phyloP scores from a whole-genome alignment of 2,113 vertebrate genomes.

The Acinonyx jubatus region DNA sequence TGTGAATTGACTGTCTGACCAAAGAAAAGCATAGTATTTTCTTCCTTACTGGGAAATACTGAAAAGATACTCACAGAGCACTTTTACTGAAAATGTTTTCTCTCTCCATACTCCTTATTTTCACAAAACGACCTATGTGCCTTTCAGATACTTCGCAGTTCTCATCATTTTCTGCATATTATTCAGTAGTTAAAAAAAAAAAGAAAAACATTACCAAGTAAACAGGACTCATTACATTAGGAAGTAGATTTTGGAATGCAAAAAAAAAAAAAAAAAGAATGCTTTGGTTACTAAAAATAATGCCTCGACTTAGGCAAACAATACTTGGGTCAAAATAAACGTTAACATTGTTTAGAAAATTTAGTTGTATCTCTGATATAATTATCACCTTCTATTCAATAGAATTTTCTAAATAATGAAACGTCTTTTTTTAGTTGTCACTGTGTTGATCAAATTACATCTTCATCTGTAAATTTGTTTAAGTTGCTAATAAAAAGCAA shows the following conservation, averaged over 20 bases:
- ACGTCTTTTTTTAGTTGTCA: slow-evolving; percentile 21
- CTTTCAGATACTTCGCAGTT: background rate
- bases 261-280: background rate
- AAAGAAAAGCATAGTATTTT: background rate
- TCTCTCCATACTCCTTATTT: background rate
- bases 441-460: background rate
- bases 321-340: slow-evolving; percentile 24
- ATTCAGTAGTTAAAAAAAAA: background rate
- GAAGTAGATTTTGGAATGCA: background rate
- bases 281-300: background rate
- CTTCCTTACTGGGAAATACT: background rate
- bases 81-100: background rate
- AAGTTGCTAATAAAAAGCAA: slow-evolving; percentile 10
- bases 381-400: background rate
- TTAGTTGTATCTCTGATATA: background rate
- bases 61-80: background rate
- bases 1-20: background rate
- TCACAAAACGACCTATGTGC: background rate
- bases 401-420: slow-evolving; percentile 24
- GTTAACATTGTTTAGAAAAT: slow-evolving; percentile 8
- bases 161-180: background rate
- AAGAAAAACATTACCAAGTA: background rate
- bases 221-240: background rate
- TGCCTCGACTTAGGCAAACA: background rate
- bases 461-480: slow-evolving; percentile 24